phyloP scores from a whole-genome alignment of 2,888 invertebrate species.

The Glyphotaelius pellucidus region DNA sequence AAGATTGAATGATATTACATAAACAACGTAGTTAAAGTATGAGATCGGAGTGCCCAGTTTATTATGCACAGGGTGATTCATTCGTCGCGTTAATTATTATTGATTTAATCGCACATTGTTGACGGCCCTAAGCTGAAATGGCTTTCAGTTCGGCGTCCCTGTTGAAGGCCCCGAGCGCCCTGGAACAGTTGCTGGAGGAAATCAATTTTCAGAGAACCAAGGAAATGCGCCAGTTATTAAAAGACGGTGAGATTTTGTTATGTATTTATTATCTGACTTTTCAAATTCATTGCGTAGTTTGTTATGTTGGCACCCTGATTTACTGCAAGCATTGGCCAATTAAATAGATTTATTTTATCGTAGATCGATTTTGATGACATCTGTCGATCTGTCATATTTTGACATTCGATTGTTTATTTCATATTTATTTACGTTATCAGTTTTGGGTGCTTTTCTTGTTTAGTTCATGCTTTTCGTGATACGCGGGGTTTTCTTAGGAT shows the following conservation, averaged over 20 bases:
- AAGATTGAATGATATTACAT: slow-evolving; percentile 42
- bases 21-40: slow-evolving; percentile 4
- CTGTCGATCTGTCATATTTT: background rate
- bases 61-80: slow-evolving; percentile 43
- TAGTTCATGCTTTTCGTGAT: too few species aligned
- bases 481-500: too few species aligned
- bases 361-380: background rate
- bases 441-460: background rate
- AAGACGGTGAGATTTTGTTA: slow-evolving; percentile 82
- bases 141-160: slow-evolving; percentile 73
- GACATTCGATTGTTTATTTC: background rate
- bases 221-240: slow-evolving; percentile 91
- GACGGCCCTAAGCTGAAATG: slow-evolving; percentile 68
- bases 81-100: slow-evolving; percentile 40
- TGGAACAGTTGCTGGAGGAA: slow-evolving; percentile 92
- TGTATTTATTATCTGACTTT: slow-evolving; percentile 17
- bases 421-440: background rate
- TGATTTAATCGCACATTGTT: slow-evolving; percentile 32
- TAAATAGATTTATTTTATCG: background rate
- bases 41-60: background rate
- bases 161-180: slow-evolving; percentile 80
- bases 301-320: slow-evolving; percentile 22
- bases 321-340: slow-evolving; percentile 15
- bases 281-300: background rate
- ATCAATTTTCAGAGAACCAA: slow-evolving; percentile 95